phyloP scores from a whole-genome alignment of 1,140 invertebrate genomes.

The Paralvinella palmiformis region DNA sequence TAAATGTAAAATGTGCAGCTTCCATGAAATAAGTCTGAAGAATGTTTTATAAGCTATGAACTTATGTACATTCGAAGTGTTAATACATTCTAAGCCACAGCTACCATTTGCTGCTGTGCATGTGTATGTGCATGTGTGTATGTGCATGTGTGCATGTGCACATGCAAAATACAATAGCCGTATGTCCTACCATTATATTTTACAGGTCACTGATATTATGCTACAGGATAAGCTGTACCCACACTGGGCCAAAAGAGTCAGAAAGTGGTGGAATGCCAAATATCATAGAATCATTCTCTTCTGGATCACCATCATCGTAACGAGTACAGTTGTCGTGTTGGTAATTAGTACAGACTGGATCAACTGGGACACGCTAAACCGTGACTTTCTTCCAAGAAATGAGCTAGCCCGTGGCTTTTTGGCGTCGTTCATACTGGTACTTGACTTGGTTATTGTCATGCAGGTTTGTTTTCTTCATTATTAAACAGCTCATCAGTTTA shows the following conservation, averaged over 20 bases:
- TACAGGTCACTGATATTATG: conserved; percentile 59
- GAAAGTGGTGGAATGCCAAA: conserved; percentile 50
- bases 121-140: too few species aligned
- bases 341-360: conserved; percentile 56
- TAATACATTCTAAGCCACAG: too few species aligned
- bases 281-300: conserved; percentile 54
- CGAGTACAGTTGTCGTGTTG: conserved; percentile 52
- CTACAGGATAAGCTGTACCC: conserved; percentile 58
- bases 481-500: too few species aligned
- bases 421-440: conserved; percentile 57
- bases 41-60: too few species aligned
- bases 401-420: conserved; percentile 56
- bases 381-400: conserved; percentile 54
- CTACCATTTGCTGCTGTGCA: too few species aligned
- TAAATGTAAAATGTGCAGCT: too few species aligned
- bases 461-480: conserved; percentile 41
- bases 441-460: conserved; percentile 58
- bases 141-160: conserved; percentile 2
- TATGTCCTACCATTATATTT: too few species aligned
- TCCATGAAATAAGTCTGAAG: too few species aligned
- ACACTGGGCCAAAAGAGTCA: conserved; percentile 48
- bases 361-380: conserved; percentile 55
- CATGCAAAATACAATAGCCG: background rate
- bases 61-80: too few species aligned
- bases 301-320: conserved; percentile 51